These are phyloP conservation scores for Idris sp. DNA, from an alignment of 1,140 invertebrate species.

Conservation along the genomic window DNA sequence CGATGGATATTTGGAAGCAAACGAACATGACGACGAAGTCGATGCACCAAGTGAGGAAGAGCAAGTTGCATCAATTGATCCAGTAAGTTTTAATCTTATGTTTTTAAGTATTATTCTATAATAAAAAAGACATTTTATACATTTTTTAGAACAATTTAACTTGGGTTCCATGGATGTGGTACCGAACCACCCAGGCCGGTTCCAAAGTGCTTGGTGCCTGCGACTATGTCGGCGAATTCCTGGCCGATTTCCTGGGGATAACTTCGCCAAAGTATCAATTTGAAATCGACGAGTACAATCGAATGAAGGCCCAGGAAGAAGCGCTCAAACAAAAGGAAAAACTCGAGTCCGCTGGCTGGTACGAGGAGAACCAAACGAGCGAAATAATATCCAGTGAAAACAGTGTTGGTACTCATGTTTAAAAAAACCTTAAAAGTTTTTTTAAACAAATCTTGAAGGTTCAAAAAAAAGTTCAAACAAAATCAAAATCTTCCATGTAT, in stretches of 20 bases:
- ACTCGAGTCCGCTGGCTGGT: constrained; percentile 78
- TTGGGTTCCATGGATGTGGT: constrained; percentile 86
- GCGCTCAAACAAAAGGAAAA: constrained; percentile 79
- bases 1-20: constrained; percentile 29
- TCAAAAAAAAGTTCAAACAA: constrained; percentile 1
- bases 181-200: constrained; percentile 83
- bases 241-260: constrained; percentile 93
- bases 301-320: constrained; percentile 78
- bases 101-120: not conserved
- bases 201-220: constrained; percentile 84
- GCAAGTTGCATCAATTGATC: constrained; percentile 17
- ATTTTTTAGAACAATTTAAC: constrained; percentile 79
- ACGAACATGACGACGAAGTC: constrained; percentile 11
- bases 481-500: constrained; percentile 12
- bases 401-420: constrained; percentile 48
- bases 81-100: constrained; percentile 14
- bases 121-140: constrained; percentile 1
- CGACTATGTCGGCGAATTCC: constrained; percentile 89
- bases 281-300: constrained; percentile 90
- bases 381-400: constrained; percentile 37
- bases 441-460: too few species aligned
- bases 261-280: constrained; percentile 94
- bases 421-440: too few species aligned
- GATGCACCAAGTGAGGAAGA: not conserved
- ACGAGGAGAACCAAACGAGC: constrained; percentile 43